These are phyloP conservation scores for Chelon auratus DNA, from an alignment of 2,797 vertebrate genomes.

Conservation along the genomic window DNA sequence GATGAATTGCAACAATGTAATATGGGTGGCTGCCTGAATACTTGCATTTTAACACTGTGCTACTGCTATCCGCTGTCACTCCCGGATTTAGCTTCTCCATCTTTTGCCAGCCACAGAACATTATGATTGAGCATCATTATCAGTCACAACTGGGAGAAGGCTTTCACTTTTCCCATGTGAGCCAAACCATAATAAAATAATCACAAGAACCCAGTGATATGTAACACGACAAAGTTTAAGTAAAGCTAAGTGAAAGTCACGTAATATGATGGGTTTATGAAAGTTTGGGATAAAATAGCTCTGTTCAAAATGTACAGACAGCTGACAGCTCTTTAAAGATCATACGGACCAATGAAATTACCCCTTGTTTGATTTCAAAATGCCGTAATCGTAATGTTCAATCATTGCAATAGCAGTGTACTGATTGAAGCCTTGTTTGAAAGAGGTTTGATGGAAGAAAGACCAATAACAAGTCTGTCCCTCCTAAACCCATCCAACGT, in stretches of 20 bases:
- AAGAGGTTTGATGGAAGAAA: slow-evolving; percentile 36
- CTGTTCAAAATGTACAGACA: slow-evolving; percentile 15
- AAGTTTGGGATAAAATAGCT: slow-evolving; percentile 20
- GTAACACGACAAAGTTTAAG: background rate
- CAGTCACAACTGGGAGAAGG: slow-evolving; percentile 1
- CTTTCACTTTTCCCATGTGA: background rate
- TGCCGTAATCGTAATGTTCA: slow-evolving; percentile 50
- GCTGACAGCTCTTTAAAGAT: slow-evolving; percentile 31
- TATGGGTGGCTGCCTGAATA: slow-evolving; percentile 1
- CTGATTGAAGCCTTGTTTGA: slow-evolving; percentile 53
- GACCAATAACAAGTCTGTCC: slow-evolving; percentile 34
- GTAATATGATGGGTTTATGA: background rate
- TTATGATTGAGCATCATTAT: slow-evolving; percentile 3
- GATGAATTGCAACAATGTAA: background rate
- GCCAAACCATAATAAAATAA: background rate
- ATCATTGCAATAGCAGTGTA: slow-evolving; percentile 36
- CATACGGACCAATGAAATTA: slow-evolving; percentile 28
- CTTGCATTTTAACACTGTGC: slow-evolving; percentile 2
- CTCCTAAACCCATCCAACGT: slow-evolving; percentile 22
- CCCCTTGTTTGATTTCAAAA: slow-evolving; percentile 41
- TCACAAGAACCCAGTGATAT: background rate
- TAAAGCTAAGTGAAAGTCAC: background rate
- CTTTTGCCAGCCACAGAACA: slow-evolving; percentile 6
- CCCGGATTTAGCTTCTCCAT: slow-evolving; percentile 9
- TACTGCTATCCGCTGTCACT: background rate